phyloP scores from a whole-genome alignment of 2,113 vertebrate species.

The Sylvilagus bachmani region DNA sequence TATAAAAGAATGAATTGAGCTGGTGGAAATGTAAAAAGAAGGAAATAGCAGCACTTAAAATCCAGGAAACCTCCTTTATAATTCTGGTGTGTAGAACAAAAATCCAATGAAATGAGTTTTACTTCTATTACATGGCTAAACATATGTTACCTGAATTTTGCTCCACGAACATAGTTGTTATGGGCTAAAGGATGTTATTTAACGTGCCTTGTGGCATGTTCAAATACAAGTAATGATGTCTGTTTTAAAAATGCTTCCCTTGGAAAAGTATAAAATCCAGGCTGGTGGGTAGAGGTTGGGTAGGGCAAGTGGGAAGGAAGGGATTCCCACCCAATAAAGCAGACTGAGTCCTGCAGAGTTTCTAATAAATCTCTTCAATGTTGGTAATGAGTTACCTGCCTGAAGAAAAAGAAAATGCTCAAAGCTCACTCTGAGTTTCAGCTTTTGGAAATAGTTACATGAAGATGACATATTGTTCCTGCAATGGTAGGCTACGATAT shows the following conservation, averaged over 20 bases:
- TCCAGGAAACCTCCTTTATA: background rate
- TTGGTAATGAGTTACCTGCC: background rate
- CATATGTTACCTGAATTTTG: constrained; percentile 17
- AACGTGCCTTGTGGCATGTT: background rate
- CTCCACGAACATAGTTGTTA: background rate
- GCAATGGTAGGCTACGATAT: background rate
- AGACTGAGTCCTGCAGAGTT: background rate
- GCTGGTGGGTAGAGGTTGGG: background rate
- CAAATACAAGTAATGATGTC: background rate
- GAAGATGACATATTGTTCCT: background rate
- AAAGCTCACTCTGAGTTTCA: background rate
- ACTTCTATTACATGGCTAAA: background rate
- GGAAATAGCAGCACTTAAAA: background rate
- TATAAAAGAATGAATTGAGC: constrained; percentile 39
- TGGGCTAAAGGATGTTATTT: background rate
- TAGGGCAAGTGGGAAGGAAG: background rate
- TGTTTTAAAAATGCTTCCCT: background rate
- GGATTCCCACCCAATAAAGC: background rate
- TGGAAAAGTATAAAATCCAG: background rate
- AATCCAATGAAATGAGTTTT: constrained; percentile 31
- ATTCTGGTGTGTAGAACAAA: constrained; percentile 32
- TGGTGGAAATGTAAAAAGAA: background rate
- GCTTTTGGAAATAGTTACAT: background rate
- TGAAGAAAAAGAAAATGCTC: background rate
- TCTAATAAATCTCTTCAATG: background rate